phyloP scores from a whole-genome alignment of 2,888 invertebrate genomes.

The Leucoma salicis region DNA sequence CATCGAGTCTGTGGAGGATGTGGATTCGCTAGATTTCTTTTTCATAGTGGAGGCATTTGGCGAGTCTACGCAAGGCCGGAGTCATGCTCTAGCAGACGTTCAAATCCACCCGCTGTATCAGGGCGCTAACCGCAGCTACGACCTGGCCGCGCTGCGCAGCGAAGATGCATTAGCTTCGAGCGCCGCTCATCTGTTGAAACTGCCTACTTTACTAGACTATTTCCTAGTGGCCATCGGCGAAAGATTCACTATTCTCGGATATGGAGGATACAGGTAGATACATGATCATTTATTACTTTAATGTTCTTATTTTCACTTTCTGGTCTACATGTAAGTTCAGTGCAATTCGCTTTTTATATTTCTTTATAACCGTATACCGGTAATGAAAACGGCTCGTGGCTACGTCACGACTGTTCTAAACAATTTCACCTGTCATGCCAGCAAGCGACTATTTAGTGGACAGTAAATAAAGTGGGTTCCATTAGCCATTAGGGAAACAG shows the following conservation, averaged over 20 bases:
- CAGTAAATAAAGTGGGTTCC: no score
- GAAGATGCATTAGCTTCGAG: conserved; percentile 31
- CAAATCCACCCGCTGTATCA: conserved; percentile 56
- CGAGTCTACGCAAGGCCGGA: conserved; percentile 26
- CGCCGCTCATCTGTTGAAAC: conserved; percentile 14
- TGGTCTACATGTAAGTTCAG: no score
- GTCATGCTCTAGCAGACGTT: conserved; percentile 47
- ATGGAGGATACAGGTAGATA: conserved; percentile 55
- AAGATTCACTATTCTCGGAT: conserved; percentile 53
- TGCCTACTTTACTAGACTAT: conserved; percentile 48
- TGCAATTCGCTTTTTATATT: no score
- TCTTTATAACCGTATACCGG: no score
- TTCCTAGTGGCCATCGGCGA: conserved; percentile 56
- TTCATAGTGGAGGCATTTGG: conserved; percentile 55
- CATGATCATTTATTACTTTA: no score
- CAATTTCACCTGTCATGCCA: no score
- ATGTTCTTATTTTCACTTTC: no score
- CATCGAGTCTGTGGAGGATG: conserved; percentile 61
- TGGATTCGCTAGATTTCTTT: conserved; percentile 58
- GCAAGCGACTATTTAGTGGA: no score
- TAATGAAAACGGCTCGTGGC: no score
- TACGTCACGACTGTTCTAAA: no score
- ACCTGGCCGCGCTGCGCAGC: conserved; percentile 54
- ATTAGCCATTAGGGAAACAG: no score
- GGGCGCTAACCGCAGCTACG: conserved; percentile 44